phyloP scores from a whole-genome alignment of 2,113 vertebrate genomes.

The Aegotheles bennettii region DNA sequence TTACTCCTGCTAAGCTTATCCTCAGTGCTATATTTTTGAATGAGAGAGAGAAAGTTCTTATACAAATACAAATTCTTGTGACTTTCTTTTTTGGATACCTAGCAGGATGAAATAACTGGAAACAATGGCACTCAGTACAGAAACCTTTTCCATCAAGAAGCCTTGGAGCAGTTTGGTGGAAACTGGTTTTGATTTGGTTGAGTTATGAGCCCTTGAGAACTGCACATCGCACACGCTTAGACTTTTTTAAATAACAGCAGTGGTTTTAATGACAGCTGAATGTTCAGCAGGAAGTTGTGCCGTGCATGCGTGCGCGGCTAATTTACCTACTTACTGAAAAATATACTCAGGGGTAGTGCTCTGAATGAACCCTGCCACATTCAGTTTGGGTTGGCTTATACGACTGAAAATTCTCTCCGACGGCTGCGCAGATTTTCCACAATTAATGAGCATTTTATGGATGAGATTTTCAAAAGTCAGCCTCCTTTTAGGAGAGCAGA shows the following conservation, averaged over 20 bases:
- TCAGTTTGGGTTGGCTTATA: constrained; percentile 20
- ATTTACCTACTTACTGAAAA: constrained; percentile 59
- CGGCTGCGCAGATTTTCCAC: not conserved
- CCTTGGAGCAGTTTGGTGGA: not conserved
- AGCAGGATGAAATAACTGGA: constrained; percentile 35
- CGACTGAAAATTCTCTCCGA: not conserved
- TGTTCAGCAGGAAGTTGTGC: constrained; percentile 44
- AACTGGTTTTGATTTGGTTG: constrained; percentile 56
- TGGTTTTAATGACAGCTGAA: constrained; percentile 43
- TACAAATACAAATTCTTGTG: constrained; percentile 51
- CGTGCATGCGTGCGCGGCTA: not conserved
- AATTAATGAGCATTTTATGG: not conserved
- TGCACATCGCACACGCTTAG: not conserved
- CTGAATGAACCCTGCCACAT: constrained; percentile 32
- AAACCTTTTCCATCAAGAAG: constrained; percentile 11
- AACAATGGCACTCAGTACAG: constrained; percentile 27
- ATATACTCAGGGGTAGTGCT: constrained; percentile 45
- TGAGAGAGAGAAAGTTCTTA: constrained; percentile 52
- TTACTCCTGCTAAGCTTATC: constrained; percentile 59
- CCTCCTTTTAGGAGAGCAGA: not conserved
- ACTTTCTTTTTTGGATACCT: constrained; percentile 36
- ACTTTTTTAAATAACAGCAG: not conserved
- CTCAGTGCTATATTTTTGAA: constrained; percentile 53
- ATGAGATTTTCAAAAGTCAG: not conserved
- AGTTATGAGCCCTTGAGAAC: constrained; percentile 39